Percentiles rank a stretch among this genome's conserved stretches.
Evolutionary conservation across 2,888 invertebrate genomes (phyloP).

Genomic region (Lathronympha strigana): DNA sequence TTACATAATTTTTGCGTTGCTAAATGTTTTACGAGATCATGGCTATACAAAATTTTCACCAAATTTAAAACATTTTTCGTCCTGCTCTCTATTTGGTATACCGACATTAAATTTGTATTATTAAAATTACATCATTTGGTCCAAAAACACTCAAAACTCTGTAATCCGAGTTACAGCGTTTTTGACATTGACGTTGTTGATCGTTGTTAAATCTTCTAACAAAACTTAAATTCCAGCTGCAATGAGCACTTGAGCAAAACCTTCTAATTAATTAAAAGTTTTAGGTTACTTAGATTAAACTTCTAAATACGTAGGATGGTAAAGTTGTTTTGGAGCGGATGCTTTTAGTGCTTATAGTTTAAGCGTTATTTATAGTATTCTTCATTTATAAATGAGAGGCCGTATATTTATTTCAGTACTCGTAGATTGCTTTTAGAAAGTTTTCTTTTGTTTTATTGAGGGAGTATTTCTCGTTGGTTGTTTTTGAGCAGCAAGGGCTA

Average conservation of each 20-base stretch:
- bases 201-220: not conserved
- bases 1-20: no score
- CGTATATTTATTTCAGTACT: not conserved
- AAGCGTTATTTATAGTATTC: not conserved
- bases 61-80: no score
- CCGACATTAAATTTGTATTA: no score
- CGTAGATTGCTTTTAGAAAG: not conserved
- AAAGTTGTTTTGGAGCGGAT: not conserved
- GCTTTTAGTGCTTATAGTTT: not conserved
- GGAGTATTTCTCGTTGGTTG: not conserved
- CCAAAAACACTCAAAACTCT: no score
- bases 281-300: not conserved
- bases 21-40: no score
- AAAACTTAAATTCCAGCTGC: not conserved
- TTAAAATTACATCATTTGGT: no score
- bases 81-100: no score
- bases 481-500: not conserved
- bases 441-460: not conserved
- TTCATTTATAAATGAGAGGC: not conserved
- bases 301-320: slow-evolving; percentile 6
- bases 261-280: slow-evolving; percentile 20
- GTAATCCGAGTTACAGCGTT: no score
- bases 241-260: no score
- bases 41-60: no score
- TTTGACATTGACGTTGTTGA: no score